Evolutionary conservation across 2,797 vertebrate species (phyloP).

Genomic region (Euthynnus affinis): DNA sequence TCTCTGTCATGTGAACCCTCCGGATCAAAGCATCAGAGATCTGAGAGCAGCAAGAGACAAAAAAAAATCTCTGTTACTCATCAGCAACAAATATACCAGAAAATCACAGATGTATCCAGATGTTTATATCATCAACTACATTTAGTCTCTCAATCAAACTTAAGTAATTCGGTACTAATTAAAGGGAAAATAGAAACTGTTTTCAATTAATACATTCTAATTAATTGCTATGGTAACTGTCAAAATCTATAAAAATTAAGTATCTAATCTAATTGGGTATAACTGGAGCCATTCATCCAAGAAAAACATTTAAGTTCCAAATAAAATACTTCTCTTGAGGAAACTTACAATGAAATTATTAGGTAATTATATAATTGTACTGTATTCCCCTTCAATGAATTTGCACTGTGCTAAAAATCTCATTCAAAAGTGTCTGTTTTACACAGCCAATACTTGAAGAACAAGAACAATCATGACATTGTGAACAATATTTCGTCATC

Average conservation of each 20-base stretch:
- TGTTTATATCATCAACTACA: not conserved
- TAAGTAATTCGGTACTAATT: not conserved
- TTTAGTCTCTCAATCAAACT: not conserved
- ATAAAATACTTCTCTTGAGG: no score
- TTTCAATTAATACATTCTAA: not conserved
- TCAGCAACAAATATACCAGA: not conserved
- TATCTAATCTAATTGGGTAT: no score
- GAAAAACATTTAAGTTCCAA: no score
- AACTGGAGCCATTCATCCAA: no score
- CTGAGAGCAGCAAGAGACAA: conserved; percentile 75
- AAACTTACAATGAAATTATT: no score
- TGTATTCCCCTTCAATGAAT: no score
- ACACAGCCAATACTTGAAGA: not conserved
- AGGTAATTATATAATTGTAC: no score
- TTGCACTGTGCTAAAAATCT: not conserved
- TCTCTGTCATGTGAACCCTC: conserved; percentile 95
- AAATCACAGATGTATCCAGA: not conserved
- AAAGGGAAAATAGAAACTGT: not conserved
- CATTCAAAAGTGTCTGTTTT: not conserved
- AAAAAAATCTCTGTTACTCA: not conserved
- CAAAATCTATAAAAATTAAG: no score
- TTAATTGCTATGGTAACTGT: not conserved
- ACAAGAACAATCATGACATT: no score
- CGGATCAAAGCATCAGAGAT: conserved; percentile 98
- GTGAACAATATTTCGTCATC: not conserved